These are phyloP conservation scores for Axis porcinus DNA, from an alignment of 2,113 vertebrate species.

Conservation along the genomic window DNA sequence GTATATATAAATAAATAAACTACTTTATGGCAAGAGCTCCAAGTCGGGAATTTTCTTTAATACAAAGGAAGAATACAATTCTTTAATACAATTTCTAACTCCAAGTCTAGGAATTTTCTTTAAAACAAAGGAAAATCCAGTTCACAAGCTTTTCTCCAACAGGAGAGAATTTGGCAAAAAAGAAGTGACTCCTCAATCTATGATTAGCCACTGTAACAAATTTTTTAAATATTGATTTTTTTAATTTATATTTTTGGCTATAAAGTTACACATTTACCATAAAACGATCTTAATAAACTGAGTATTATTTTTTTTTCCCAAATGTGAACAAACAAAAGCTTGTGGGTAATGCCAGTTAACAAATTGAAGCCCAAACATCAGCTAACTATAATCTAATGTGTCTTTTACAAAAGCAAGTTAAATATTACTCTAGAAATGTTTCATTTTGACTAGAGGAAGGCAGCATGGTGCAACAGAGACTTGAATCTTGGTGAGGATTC, in stretches of 20 bases:
- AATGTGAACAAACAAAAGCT: slow-evolving; percentile 4
- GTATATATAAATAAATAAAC: not conserved
- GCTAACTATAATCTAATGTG: not conserved
- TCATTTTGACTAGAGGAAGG: not conserved
- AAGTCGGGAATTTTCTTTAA: slow-evolving; percentile 16
- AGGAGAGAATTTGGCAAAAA: not conserved
- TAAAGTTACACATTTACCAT: not conserved
- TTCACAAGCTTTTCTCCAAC: not conserved
- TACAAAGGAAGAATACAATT: not conserved
- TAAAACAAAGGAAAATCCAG: slow-evolving; percentile 1
- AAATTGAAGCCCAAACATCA: not conserved
- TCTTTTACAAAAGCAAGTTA: slow-evolving; percentile 15
- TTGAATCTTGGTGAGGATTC: not conserved
- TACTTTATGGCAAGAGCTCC: not conserved
- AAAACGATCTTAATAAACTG: not conserved
- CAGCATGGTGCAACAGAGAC: not conserved
- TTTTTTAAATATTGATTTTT: not conserved
- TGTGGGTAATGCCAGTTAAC: not conserved
- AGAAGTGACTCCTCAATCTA: not conserved
- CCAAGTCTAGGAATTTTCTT: not conserved
- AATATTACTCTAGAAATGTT: not conserved
- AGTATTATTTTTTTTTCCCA: not conserved
- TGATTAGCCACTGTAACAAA: not conserved
- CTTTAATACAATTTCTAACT: not conserved
- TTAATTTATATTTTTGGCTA: not conserved